phyloP scores from a whole-genome alignment of 2,113 vertebrate species.

The Cryptoleucopteryx plumbea region DNA sequence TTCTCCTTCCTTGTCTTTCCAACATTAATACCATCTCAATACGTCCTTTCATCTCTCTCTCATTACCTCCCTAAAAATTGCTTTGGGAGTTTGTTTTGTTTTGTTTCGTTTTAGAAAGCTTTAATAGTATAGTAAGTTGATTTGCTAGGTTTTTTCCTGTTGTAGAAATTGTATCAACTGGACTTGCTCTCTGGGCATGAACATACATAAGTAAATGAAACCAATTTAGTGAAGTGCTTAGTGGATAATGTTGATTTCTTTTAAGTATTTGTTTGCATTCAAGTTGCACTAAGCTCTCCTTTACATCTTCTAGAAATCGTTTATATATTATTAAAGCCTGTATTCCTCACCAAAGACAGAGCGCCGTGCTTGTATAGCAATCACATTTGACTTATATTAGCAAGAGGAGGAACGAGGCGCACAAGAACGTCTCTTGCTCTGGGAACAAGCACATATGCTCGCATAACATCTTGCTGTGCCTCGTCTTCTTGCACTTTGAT shows the following conservation, averaged over 20 bases:
- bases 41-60: background rate
- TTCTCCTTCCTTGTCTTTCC: background rate
- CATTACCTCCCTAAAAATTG: background rate
- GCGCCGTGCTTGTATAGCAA: fast-evolving
- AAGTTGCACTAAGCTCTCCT: background rate
- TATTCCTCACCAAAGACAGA: background rate
- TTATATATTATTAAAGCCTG: background rate
- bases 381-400: background rate
- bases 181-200: background rate
- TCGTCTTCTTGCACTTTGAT: background rate
- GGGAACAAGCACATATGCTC: background rate
- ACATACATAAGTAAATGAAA: background rate
- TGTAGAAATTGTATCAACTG: background rate
- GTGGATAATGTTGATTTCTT: background rate
- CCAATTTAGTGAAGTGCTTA: background rate
- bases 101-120: background rate
- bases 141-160: background rate
- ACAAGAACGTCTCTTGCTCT: background rate
- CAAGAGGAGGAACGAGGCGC: background rate
- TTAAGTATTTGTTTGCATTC: background rate
- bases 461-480: background rate
- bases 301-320: background rate
- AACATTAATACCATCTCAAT: background rate
- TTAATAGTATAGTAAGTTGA: background rate
- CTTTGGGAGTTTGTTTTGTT: background rate